A percentile compares a stretch with the other conserved stretches of the same genome.
Conservation (phyloP, 2,888 invertebrate species). For the Napeogenes inachia region DNA sequence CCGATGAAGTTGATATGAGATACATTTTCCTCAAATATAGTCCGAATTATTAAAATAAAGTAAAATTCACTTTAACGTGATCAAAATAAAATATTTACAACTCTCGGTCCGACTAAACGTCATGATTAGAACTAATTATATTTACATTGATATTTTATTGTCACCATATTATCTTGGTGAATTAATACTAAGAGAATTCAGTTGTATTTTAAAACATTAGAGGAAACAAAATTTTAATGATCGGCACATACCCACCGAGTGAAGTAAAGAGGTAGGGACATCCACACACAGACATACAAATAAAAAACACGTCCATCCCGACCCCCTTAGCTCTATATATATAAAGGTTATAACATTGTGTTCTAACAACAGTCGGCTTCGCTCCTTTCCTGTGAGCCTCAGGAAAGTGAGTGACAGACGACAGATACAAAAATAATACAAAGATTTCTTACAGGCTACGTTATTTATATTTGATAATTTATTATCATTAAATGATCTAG, state of each 20-base stretch:
- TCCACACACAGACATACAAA: slow-evolving; percentile 29
- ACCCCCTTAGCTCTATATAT: slow-evolving; percentile 33
- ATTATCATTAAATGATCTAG: slow-evolving; percentile 17
- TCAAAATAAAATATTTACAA: slow-evolving; percentile 60
- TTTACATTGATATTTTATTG: slow-evolving; percentile 61
- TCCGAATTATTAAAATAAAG: slow-evolving; percentile 19
- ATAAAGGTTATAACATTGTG: slow-evolving; percentile 33
- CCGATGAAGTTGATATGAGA: slow-evolving; percentile 57
- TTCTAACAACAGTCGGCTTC: slow-evolving; percentile 41
- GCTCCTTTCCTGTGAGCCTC: slow-evolving; percentile 52
- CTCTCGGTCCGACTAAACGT: slow-evolving; percentile 44
- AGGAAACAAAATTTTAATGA: slow-evolving; percentile 15
- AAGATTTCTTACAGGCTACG: slow-evolving; percentile 30
- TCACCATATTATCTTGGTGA: slow-evolving; percentile 72
- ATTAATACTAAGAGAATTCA: slow-evolving; percentile 40
- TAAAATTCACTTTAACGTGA: slow-evolving; percentile 34
- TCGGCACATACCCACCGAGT: slow-evolving; percentile 30
- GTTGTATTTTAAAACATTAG: slow-evolving; percentile 12
- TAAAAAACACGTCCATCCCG: slow-evolving; percentile 36
- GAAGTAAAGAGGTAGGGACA: slow-evolving; percentile 32
- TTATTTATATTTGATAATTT: slow-evolving; percentile 16
- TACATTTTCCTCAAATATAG: slow-evolving; percentile 28
- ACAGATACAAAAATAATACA: slow-evolving; percentile 54
- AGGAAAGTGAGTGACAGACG: slow-evolving; percentile 40
- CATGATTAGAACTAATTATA: slow-evolving; percentile 59